Conservation (phyloP, 2,888 invertebrate genomes). For the Cheilosia grossa region DNA sequence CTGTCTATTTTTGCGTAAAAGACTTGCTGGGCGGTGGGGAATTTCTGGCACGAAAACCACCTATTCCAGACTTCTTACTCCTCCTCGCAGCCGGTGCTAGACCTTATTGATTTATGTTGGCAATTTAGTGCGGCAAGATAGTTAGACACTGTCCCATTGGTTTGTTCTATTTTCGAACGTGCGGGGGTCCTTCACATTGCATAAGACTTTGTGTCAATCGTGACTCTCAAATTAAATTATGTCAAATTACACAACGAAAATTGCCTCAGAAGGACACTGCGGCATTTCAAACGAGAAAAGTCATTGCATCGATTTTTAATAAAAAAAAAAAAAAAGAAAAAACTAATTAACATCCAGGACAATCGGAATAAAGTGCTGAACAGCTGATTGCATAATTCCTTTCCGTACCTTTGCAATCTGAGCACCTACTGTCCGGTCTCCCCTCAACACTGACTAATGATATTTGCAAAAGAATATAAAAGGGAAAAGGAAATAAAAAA, state of each 20-base stretch:
- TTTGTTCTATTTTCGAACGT: too few species aligned
- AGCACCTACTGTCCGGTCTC: constrained; percentile 17
- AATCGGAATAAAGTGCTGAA: constrained; percentile 49
- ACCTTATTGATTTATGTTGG: constrained; percentile 64
- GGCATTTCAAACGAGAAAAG: constrained; percentile 53
- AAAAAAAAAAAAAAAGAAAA: constrained; percentile 25
- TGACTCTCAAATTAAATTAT: constrained; percentile 60
- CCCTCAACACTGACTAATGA: constrained; percentile 9
- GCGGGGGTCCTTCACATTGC: constrained; percentile 48
- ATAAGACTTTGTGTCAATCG: constrained; percentile 50
- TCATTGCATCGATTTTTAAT: constrained; percentile 69
- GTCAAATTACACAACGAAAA: constrained; percentile 70
- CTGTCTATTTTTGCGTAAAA: constrained; percentile 28
- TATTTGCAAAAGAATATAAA: constrained; percentile 17
- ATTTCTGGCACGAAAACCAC: constrained; percentile 16
- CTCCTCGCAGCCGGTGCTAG: constrained; percentile 20
- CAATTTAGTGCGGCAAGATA: constrained; percentile 29
- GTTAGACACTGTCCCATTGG: background rate
- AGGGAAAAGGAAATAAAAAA: background rate
- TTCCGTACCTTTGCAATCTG: constrained; percentile 19
- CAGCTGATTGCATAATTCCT: constrained; percentile 72
- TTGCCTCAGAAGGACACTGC: constrained; percentile 71
- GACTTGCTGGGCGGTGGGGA: constrained; percentile 11
- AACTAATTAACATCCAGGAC: constrained; percentile 57
- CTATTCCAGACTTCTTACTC: constrained; percentile 35